These are phyloP conservation scores for Hafferia zeledoni DNA, from an alignment of 2,797 vertebrate genomes.

Conservation along the genomic window DNA sequence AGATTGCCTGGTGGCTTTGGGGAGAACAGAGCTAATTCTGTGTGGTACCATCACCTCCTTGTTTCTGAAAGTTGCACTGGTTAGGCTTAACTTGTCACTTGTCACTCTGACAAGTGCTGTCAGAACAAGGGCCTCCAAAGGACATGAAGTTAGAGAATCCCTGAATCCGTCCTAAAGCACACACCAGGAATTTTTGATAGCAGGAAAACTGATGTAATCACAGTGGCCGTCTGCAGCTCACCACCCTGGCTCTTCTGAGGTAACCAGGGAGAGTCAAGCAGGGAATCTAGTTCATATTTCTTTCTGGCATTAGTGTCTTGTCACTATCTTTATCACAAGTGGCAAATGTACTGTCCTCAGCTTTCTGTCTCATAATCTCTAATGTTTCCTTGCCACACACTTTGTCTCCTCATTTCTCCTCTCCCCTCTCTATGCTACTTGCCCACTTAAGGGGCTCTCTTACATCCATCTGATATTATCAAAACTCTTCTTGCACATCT, in stretches of 20 bases:
- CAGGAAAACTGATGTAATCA: background rate
- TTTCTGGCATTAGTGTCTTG: background rate
- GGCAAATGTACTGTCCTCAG: background rate
- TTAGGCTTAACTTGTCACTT: background rate
- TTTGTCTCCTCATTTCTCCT: background rate
- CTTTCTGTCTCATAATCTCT: background rate
- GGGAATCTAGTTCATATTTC: background rate
- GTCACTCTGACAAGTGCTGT: background rate
- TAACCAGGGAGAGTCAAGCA: background rate
- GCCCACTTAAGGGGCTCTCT: background rate
- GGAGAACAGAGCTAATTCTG: background rate
- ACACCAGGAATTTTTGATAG: fast-evolving
- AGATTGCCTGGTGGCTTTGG: background rate
- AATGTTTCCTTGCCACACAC: background rate
- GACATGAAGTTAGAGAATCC: background rate
- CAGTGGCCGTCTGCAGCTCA: background rate
- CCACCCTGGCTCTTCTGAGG: background rate
- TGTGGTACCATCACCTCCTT: fast-evolving
- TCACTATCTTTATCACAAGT: background rate
- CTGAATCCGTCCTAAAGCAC: background rate
- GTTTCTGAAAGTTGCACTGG: background rate
- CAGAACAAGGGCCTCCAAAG: background rate
- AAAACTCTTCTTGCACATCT: background rate
- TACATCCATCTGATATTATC: background rate
- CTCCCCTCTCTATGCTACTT: background rate